phyloP scores from a whole-genome alignment of 2,113 vertebrate species.

The Chloroceryle aenea region DNA sequence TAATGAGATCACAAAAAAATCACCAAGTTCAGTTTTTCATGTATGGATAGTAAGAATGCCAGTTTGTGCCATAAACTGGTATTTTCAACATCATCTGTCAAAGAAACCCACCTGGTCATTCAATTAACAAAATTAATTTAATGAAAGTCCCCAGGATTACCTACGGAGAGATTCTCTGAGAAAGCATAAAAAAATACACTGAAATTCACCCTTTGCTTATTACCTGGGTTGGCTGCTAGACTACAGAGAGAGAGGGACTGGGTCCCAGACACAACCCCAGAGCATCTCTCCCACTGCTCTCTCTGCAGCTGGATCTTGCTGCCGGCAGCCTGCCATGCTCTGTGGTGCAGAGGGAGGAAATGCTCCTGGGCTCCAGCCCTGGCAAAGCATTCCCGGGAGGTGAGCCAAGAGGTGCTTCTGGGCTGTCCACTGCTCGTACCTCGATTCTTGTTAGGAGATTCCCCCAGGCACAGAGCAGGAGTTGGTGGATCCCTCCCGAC shows the following conservation, averaged over 20 bases:
- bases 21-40: background rate
- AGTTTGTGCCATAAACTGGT: background rate
- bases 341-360: background rate
- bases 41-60: background rate
- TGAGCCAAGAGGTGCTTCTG: background rate
- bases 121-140: background rate
- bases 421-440: background rate
- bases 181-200: background rate
- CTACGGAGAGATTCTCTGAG: background rate
- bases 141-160: background rate
- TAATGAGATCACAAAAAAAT: background rate
- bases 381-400: background rate
- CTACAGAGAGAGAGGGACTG: background rate
- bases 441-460: background rate
- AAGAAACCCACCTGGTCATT: background rate
- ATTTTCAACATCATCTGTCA: background rate
- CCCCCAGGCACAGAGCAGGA: background rate
- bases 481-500: background rate
- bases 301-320: background rate
- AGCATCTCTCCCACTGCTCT: background rate
- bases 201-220: background rate
- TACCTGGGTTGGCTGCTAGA: background rate
- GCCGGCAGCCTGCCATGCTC: background rate
- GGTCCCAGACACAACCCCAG: accelerated
- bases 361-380: background rate